Conservation (phyloP, 2,113 vertebrate species). For the Thymallus thymallus region DNA sequence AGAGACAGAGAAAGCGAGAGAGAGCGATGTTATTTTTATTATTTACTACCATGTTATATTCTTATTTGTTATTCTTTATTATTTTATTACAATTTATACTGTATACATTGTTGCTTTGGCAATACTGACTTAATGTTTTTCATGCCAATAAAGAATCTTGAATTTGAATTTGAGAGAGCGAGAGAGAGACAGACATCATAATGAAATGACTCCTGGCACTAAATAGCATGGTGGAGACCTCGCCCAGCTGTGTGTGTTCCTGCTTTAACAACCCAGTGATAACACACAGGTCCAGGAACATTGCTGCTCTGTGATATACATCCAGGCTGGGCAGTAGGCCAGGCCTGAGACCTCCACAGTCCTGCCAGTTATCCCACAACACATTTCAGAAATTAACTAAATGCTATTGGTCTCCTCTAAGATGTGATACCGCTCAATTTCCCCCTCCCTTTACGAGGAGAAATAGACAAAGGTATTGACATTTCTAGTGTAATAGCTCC, state of each 20-base stretch:
- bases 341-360: constrained; percentile 31
- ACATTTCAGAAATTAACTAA: constrained; percentile 31
- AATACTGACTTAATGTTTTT: no score
- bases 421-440: neutral
- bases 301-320: neutral
- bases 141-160: no score
- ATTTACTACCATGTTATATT: no score
- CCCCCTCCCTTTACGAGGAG: neutral
- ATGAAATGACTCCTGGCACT: neutral
- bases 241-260: constrained; percentile 41
- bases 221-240: neutral
- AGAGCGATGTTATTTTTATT: no score
- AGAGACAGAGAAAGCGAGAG: no score
- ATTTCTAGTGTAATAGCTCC: neutral
- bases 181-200: no score
- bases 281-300: neutral
- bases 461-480: neutral
- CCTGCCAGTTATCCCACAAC: constrained; percentile 26
- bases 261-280: constrained; percentile 22
- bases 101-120: no score
- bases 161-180: no score
- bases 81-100: no score
- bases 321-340: constrained; percentile 23
- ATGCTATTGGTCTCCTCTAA: neutral
- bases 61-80: no score